Base-by-base conservation (phyloP, 2,797 vertebrate genomes). In the Hyperoplus immaculatus region DNA sequence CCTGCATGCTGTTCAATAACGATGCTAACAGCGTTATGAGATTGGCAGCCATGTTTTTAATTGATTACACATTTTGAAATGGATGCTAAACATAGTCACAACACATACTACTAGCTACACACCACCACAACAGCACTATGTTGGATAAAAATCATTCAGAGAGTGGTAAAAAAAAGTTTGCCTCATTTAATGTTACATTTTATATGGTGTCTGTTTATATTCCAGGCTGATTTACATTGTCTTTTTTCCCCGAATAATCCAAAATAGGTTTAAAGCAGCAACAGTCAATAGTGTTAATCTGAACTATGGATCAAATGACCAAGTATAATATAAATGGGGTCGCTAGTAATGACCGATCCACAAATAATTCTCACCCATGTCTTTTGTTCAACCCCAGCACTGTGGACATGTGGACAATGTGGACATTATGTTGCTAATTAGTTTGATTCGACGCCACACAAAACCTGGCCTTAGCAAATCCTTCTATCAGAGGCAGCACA, bases 41-140 rank as follows among this genome's bases (percentile, higher is more conserved):
- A n/a, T 55, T 58, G 16, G 15, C 57, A 75, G n/a, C 13, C 29
- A 10, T 66, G 43, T 42, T 74, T 49, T 53, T 10, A 45, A 49
- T 65, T 7, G 46, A 4, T 10, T 49, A 18, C 12, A 45, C 12
- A 15, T 55, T 50, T 38, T 8, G 6, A 72, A 73, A 61, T 18
- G 8, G 0, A 39, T 14, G 3, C 3, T 18, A 53, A 21, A 53
- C 29, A 18, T 45, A 45, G 43, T 54, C 38, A 41, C 6, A 49
- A 9, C 2, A 21, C 4, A 6, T 16, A 70, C 65, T 5, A 64
- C 11, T 66, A 42, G 11, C 18, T 53, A 15, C 5, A 29, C 8
- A 54, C 4, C 5, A 43, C 15, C 21, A 53, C 18, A 45, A 21
- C 13, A 29, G 14, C 42, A 69, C 10, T 3, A 61, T 29, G 29